Base-by-base conservation (phyloP, 2,888 invertebrate species). In the Priocnemis perturbator region DNA sequence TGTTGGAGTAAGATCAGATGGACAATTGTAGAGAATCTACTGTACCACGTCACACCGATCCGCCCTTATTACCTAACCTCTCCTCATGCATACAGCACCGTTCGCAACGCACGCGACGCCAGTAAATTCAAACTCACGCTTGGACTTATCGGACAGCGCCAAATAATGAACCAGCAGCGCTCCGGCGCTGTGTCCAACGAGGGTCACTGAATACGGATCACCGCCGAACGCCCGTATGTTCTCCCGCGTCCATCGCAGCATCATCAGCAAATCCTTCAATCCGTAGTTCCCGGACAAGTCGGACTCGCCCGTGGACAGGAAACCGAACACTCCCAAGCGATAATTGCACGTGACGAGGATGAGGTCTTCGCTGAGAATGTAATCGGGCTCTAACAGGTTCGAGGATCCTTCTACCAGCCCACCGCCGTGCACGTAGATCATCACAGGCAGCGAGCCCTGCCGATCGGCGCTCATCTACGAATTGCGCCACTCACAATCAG, bases 161-260 rank as follows among this genome's bases (percentile, higher is more conserved):
- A 94, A 94, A 62, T 93, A 91, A 83, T 94, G 93, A 0, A 93
- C 93, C 77, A 94, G 93, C 14, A 93, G 93, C 17, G 92, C 94
- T 0, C 95, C 95, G 0, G 95, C 93, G 0, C 94, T 94, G 83
- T 92, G 91, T 0, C 95, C 81, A 17, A 73, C 63, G 15, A 83
- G n/a, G 19, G 83, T 83, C 0, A 83, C 74, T 50, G 60, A 70
- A 0, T 64, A 7, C 0, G 79, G 71, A 66, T 82, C 64, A 7
- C 83, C 81, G 2, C 79, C 78, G 59, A 83, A 81, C 0, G 19
- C 17, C 21, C 14, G 3, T 21, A 83, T 78, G 53, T 82, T 74
- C 1, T 70, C 44, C 30, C 69, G 71, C 14, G 82, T 63, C 81
- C 81, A 83, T 37, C 70, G 56, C 11, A 82, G 64, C 0, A 78